phyloP scores from a whole-genome alignment of 2,888 invertebrate species.

The Bedellia somnulentella region DNA sequence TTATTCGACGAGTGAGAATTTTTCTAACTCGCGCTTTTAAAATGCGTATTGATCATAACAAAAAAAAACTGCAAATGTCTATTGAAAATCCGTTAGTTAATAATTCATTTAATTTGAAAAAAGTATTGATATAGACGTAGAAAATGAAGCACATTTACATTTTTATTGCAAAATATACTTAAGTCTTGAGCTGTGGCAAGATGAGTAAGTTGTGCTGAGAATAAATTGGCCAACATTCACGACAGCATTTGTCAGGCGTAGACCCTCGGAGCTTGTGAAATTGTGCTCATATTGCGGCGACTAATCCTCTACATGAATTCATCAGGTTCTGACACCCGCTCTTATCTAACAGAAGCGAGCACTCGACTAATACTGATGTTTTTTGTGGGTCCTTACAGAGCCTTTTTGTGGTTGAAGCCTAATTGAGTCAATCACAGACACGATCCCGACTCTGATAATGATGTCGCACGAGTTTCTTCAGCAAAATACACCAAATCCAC shows the following conservation, averaged over 20 bases:
- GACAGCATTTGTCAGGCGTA: constrained; percentile 36
- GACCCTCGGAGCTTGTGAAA: constrained; percentile 40
- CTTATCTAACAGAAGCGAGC: constrained; percentile 31
- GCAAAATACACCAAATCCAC: too few relatives aligned
- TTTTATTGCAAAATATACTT: constrained; percentile 48
- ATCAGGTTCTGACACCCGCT: constrained; percentile 36
- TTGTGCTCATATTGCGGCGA: constrained; percentile 55
- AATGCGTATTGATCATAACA: too few relatives aligned
- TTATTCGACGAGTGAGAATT: neutral
- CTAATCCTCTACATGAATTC: constrained; percentile 49
- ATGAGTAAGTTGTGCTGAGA: constrained; percentile 20
- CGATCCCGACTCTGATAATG: neutral
- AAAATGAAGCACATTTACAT: constrained; percentile 41
- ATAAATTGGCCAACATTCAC: constrained; percentile 36
- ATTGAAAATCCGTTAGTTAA: neutral
- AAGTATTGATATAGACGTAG: constrained; percentile 8
- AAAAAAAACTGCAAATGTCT: neutral
- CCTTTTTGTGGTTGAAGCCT: neutral
- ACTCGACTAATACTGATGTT: neutral
- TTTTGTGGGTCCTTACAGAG: neutral
- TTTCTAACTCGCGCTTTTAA: too few relatives aligned
- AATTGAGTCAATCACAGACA: constrained; percentile 1
- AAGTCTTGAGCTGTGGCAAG: constrained; percentile 13
- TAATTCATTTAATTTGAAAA: neutral
- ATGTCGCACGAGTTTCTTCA: too few relatives aligned